These are phyloP conservation scores for Ditula angustiorana DNA, from an alignment of 2,888 invertebrate species.

Conservation along the genomic window DNA sequence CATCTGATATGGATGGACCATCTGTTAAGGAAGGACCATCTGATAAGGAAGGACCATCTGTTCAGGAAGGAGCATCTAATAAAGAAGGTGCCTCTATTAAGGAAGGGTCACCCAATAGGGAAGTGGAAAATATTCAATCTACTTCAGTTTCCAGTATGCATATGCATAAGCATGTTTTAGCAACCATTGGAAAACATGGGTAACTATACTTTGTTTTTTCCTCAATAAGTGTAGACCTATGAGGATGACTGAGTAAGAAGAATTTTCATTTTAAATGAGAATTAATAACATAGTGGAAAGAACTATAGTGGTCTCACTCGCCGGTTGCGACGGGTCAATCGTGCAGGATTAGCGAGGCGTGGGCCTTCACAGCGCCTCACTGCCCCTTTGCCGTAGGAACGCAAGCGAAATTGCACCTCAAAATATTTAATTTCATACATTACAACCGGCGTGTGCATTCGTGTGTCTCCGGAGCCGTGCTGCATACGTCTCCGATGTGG, in stretches of 20 bases:
- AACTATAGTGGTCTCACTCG: no score
- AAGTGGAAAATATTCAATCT: slow-evolving; percentile 17
- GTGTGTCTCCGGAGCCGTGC: no score
- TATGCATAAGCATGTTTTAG: slow-evolving; percentile 85
- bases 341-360: no score
- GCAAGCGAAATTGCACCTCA: no score
- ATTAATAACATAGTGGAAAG: no score
- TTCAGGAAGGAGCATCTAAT: not conserved
- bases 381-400: no score
- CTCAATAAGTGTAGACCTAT: not conserved
- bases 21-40: not conserved
- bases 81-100: slow-evolving; percentile 4
- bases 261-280: no score
- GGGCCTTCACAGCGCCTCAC: no score
- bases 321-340: no score
- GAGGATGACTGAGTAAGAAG: not conserved
- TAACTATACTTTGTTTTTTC: slow-evolving; percentile 63
- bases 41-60: not conserved
- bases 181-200: slow-evolving; percentile 88
- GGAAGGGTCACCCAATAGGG: slow-evolving; percentile 24
- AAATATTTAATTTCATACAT: no score
- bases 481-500: no score
- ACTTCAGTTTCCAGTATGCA: slow-evolving; percentile 54
- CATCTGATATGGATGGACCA: not conserved
- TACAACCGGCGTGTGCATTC: no score